Evolutionary conservation across 2,113 vertebrate species (phyloP).

Genomic region (Embiotoca jacksoni): DNA sequence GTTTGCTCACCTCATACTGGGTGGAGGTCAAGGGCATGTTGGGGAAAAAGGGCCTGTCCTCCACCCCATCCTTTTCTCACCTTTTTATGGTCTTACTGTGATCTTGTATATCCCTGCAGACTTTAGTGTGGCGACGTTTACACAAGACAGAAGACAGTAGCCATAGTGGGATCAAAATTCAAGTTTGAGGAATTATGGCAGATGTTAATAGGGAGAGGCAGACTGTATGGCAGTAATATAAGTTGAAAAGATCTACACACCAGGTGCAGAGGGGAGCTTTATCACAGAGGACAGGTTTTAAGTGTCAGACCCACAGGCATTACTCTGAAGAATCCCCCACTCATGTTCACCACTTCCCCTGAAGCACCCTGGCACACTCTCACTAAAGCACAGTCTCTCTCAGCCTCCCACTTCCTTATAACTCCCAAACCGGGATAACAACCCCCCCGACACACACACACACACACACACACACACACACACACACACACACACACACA

Average conservation of each 20-base stretch:
- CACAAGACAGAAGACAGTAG: conserved; percentile 13
- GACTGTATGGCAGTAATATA: not conserved
- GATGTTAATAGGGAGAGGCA: not conserved
- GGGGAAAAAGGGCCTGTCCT: conserved; percentile 8
- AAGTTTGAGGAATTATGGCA: not conserved
- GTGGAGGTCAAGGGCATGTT: conserved; percentile 6
- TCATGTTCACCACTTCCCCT: conserved; percentile 42
- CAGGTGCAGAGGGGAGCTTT: conserved; percentile 27
- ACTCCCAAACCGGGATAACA: conserved; percentile 32
- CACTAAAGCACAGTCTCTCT: conserved; percentile 37
- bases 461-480: not conserved
- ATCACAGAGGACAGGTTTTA: conserved; percentile 22
- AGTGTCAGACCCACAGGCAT: conserved; percentile 29
- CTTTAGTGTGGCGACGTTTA: not conserved
- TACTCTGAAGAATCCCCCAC: conserved; percentile 23
- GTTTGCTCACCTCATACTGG: conserved; percentile 44
- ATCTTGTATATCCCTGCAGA: not conserved
- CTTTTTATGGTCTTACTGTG: not conserved
- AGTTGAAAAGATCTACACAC: conserved; percentile 1
- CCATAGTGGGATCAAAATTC: not conserved
- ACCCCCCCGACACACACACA: conserved; percentile 11
- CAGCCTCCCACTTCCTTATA: conserved; percentile 46
- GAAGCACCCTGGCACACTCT: conserved; percentile 26
- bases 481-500: too few species aligned
- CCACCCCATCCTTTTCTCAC: conserved; percentile 19